Percentiles rank a stretch among this genome's conserved stretches.
These are phyloP conservation scores for Sylvicola cinctus DNA, from an alignment of 2,888 invertebrate species.

Conservation along the genomic window DNA sequence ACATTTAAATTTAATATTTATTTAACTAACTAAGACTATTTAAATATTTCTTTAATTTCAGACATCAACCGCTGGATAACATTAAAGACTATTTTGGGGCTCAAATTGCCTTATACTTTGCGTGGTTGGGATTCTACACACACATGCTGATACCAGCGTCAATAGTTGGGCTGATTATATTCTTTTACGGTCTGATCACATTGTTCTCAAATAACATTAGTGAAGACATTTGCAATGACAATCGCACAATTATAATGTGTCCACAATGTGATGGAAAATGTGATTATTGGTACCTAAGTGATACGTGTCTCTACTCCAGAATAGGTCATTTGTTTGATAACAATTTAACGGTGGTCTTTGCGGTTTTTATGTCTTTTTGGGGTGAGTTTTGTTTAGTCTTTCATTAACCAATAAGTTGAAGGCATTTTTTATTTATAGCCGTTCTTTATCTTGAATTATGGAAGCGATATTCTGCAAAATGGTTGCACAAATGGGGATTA, in stretches of 20 bases:
- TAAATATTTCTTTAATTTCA: too few species aligned
- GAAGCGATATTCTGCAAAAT: slow-evolving; percentile 57
- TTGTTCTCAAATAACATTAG: slow-evolving; percentile 26
- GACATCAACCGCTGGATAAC: slow-evolving; percentile 47
- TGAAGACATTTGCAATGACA: slow-evolving; percentile 34
- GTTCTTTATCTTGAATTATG: slow-evolving; percentile 62
- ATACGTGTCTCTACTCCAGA: slow-evolving; percentile 48
- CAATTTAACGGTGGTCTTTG: slow-evolving; percentile 54
- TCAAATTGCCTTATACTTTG: slow-evolving; percentile 60
- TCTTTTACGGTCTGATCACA: slow-evolving; percentile 35
- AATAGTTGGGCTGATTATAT: slow-evolving; percentile 42
- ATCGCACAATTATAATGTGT: slow-evolving; percentile 47
- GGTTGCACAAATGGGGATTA: slow-evolving; percentile 69
- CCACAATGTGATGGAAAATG: slow-evolving; percentile 60
- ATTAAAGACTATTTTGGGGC: slow-evolving; percentile 60
- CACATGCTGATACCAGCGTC: slow-evolving; percentile 60
- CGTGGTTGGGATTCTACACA: slow-evolving; percentile 73
- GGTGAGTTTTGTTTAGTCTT: slow-evolving; percentile 17
- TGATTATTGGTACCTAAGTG: slow-evolving; percentile 48
- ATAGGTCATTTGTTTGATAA: slow-evolving; percentile 70
- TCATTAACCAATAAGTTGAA: neutral
- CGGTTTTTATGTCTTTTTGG: slow-evolving; percentile 69
- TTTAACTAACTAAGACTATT: neutral
- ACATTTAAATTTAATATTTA: slow-evolving; percentile 11
- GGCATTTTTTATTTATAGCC: slow-evolving; percentile 18